These are phyloP conservation scores for Spondyliosoma cantharus DNA, from an alignment of 2,797 vertebrate genomes.

Conservation along the genomic window DNA sequence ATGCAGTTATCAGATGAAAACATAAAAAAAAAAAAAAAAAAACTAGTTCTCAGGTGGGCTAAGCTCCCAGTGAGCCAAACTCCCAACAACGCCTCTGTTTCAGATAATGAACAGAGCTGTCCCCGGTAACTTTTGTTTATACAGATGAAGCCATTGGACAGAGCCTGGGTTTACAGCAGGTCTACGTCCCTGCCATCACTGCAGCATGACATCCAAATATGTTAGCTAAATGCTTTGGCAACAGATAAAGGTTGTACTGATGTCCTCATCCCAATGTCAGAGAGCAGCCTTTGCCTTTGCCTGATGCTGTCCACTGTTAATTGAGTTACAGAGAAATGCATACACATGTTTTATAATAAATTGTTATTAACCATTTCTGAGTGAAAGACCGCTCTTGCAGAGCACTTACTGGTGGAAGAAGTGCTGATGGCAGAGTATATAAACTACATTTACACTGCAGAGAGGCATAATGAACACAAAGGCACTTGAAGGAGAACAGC, in stretches of 20 bases:
- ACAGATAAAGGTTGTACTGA: conserved; percentile 39
- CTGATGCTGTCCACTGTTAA: conserved; percentile 34
- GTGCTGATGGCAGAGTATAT: conserved; percentile 57
- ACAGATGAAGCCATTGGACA: background rate
- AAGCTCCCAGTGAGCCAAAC: too few species aligned
- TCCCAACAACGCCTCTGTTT: too few species aligned
- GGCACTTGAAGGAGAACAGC: conserved; percentile 53
- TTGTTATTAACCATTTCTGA: conserved; percentile 19
- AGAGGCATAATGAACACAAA: conserved; percentile 57
- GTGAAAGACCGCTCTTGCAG: conserved; percentile 43
- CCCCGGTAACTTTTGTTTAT: conserved; percentile 8
- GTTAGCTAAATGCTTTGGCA: conserved; percentile 49
- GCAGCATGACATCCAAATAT: conserved; percentile 44
- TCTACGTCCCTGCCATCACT: conserved; percentile 37
- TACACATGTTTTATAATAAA: conserved; percentile 28
- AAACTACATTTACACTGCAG: conserved; percentile 44
- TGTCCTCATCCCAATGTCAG: conserved; percentile 43
- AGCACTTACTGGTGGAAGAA: conserved; percentile 48
- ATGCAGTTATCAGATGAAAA: too few species aligned
- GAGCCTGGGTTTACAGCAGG: conserved; percentile 13
- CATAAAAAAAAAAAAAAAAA: too few species aligned
- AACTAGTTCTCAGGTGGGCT: too few species aligned
- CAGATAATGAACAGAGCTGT: background rate
- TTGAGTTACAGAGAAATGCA: conserved; percentile 39
- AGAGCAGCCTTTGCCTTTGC: conserved; percentile 20